Conservation (phyloP, 1,140 invertebrate genomes). For the Popillia japonica region DNA sequence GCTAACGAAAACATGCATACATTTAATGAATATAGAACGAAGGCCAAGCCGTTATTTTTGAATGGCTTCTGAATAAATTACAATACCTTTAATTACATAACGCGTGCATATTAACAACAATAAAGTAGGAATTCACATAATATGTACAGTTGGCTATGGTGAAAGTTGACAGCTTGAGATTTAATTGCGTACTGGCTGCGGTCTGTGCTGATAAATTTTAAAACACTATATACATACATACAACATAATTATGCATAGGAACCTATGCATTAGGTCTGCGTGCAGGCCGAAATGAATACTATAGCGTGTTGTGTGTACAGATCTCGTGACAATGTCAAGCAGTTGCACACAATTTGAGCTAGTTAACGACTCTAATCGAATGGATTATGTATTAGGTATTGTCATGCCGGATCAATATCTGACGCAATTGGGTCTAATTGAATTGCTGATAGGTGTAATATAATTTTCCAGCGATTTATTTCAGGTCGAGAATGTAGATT, state of each 20-base stretch:
- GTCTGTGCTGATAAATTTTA: not conserved
- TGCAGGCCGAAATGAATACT: not conserved
- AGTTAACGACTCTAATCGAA: not conserved
- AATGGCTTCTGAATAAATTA: conserved; percentile 30
- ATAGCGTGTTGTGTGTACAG: not conserved
- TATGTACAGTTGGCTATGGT: not conserved
- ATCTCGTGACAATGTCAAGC: not conserved
- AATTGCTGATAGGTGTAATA: not conserved
- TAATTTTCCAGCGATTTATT: not conserved
- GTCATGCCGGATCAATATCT: not conserved
- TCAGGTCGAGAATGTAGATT: not conserved
- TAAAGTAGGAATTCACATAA: not conserved
- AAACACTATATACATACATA: not conserved
- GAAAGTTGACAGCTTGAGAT: not conserved
- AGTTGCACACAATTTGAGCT: not conserved
- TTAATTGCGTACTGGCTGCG: not conserved
- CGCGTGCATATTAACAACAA: conserved; percentile 16
- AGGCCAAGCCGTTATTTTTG: conserved; percentile 19
- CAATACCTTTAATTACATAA: conserved; percentile 25
- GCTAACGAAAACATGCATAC: not conserved
- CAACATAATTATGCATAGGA: not conserved
- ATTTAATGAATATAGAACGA: conserved; percentile 21
- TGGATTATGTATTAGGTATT: not conserved
- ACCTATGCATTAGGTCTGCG: not conserved
- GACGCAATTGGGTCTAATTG: not conserved